Evolutionary conservation across 2,113 vertebrate genomes (phyloP).

Genomic region (Stictonetta naevosa): DNA sequence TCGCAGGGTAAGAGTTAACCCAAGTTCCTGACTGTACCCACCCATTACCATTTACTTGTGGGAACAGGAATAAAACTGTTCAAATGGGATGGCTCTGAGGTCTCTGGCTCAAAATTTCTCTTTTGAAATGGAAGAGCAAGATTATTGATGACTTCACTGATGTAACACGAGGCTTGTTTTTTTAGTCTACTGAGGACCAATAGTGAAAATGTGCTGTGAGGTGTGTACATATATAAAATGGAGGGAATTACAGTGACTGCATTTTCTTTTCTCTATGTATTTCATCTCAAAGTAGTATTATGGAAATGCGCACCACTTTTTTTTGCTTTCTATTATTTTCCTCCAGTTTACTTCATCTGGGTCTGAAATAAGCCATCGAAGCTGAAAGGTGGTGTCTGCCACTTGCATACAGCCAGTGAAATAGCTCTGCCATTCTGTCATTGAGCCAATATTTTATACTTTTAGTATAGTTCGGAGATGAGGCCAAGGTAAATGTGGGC

Average conservation of each 20-base stretch:
- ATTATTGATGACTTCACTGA: not conserved
- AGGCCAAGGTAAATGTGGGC: not conserved
- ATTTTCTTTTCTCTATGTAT: not conserved
- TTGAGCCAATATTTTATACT: not conserved
- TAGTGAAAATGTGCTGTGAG: not conserved
- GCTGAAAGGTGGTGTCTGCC: not conserved
- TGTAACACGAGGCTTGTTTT: not conserved
- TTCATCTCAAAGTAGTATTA: not conserved
- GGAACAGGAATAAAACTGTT: not conserved
- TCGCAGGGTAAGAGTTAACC: not conserved
- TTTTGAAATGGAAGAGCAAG: not conserved
- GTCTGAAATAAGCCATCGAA: not conserved
- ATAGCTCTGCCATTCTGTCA: not conserved
- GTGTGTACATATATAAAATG: not conserved
- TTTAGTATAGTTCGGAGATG: not conserved
- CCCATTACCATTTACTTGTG: not conserved
- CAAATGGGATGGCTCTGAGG: not conserved
- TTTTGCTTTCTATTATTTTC: no score
- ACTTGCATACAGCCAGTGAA: not conserved
- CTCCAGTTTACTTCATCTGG: not conserved
- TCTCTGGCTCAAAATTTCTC: not conserved
- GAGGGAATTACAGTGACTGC: not conserved
- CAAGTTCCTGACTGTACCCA: not conserved
- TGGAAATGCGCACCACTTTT: not conserved
- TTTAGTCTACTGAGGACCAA: not conserved